Base-by-base conservation (phyloP, 2,113 vertebrate species). In the Phocoena sinus region DNA sequence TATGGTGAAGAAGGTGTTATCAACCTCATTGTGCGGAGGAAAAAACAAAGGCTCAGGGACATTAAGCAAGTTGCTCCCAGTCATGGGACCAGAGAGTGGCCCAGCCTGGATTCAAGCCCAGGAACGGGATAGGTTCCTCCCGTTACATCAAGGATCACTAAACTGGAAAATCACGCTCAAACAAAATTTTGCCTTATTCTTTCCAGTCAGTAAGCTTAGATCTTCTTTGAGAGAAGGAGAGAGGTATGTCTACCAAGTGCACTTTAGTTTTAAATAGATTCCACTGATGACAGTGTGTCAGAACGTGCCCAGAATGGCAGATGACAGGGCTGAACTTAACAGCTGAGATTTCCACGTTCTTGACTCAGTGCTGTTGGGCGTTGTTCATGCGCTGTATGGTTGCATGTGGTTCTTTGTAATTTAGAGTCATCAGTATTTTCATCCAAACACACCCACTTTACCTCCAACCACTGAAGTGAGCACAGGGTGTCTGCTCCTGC, bases 91-190 rank as follows among this genome's bases (percentile, higher is more conserved):
- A 95, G 90, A 56, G 23, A 77, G 53, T 50, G 38, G 67, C 21
- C 36, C 0, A 6, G 31, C 18, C 70, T 86, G 67, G 26, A 91
- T 79, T 88, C 63, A 88, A 79, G 58, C 0, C 33, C 33, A 23
- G 25, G 84, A 62, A 31, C 12, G 33, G 14, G n/a, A 56, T 0
- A 8, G 13, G 41, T 14, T 84, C 23, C 41, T 80, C 28, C 31
- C 65, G 50, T 92, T 31, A 47, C 44, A 81, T 96, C 36, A 44
- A 84, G 90, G 71, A 70, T 89, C 26, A 50, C 31, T 53, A 74
- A 68, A n/a, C 17, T 89, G 60, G 50, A 86, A 92, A 89, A 33
- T n/a, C n/a, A 88, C 50, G 41, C 38, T 87, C 65, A 77, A 67
- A 94, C 18, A n/a, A 77, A 81, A 85, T 1, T 65, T 58, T 41